phyloP scores from a whole-genome alignment of 2,113 vertebrate species.

The Antigone vipio region DNA sequence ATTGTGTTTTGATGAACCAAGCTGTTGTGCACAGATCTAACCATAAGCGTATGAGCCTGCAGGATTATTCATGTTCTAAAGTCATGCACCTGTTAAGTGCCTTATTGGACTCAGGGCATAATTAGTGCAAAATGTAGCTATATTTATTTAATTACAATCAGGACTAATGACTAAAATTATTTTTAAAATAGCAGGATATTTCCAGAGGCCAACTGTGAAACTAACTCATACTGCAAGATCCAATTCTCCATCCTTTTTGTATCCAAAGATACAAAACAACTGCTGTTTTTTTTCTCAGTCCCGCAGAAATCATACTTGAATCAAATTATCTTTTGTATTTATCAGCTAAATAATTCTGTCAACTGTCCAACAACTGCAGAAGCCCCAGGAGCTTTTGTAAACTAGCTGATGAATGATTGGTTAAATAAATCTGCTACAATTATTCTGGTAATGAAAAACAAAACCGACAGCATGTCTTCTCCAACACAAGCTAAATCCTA shows the following conservation, averaged over 20 bases:
- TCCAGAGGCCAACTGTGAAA: slow-evolving; percentile 32
- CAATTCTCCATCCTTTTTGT: slow-evolving; percentile 6
- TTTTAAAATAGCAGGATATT: slow-evolving; percentile 33
- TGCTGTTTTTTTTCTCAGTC: not conserved
- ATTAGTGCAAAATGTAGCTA: slow-evolving; percentile 39
- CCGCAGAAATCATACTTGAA: slow-evolving; percentile 9
- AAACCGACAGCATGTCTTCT: slow-evolving; percentile 29
- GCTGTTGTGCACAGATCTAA: not conserved
- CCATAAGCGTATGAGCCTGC: not conserved
- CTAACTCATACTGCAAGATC: not conserved
- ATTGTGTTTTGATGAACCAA: slow-evolving; percentile 37
- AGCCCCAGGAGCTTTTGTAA: slow-evolving; percentile 52
- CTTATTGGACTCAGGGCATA: slow-evolving; percentile 35
- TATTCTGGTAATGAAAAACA: slow-evolving; percentile 59
- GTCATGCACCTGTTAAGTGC: slow-evolving; percentile 56
- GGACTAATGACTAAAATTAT: slow-evolving; percentile 40
- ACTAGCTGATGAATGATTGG: slow-evolving; percentile 54
- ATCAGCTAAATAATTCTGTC: slow-evolving; percentile 56
- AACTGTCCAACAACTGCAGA: slow-evolving; percentile 38
- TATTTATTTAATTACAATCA: slow-evolving; percentile 58
- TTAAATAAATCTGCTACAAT: slow-evolving; percentile 58
- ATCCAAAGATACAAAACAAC: slow-evolving; percentile 12
- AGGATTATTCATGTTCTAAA: slow-evolving; percentile 14
- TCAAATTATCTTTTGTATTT: slow-evolving; percentile 50
- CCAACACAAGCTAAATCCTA: slow-evolving; percentile 47